phyloP scores from a whole-genome alignment of 2,113 vertebrate species.

The Spheniscus mendiculus region DNA sequence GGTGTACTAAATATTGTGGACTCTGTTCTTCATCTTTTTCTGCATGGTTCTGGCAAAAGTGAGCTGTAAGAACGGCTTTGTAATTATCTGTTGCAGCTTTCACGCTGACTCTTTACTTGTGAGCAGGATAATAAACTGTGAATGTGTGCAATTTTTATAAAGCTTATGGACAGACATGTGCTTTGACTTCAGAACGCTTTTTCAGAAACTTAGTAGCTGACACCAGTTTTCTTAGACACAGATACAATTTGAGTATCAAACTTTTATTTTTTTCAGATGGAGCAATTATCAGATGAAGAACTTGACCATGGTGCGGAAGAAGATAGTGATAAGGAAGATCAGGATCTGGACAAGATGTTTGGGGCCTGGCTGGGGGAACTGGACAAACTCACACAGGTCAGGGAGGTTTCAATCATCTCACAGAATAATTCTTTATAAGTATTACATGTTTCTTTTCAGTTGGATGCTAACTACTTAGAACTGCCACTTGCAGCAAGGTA shows the following conservation, averaged over 20 bases:
- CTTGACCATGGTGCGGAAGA: constrained; percentile 96
- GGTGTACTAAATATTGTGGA: neutral
- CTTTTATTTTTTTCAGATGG: constrained; percentile 82
- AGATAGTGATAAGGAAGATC: constrained; percentile 98
- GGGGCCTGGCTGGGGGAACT: constrained; percentile 98
- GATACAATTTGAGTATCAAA: neutral
- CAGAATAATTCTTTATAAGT: neutral
- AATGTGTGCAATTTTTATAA: neutral
- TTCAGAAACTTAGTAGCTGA: neutral
- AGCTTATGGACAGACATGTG: neutral
- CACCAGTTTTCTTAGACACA: neutral
- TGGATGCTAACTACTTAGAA: neutral
- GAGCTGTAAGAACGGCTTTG: neutral
- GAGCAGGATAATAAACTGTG: neutral
- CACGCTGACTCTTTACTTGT: neutral
- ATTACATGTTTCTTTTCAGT: neutral
- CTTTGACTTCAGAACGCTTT: neutral
- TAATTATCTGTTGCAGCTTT: neutral
- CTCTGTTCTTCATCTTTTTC: neutral
- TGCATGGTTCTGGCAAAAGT: neutral
- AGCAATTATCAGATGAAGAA: constrained; percentile 96
- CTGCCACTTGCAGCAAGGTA: neutral
- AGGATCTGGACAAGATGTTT: constrained; percentile 99
- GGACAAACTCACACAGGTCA: constrained; percentile 93
- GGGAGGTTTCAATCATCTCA: neutral